Base-by-base conservation (phyloP, 2,113 vertebrate species). In the Hippopotamus amphibius region DNA sequence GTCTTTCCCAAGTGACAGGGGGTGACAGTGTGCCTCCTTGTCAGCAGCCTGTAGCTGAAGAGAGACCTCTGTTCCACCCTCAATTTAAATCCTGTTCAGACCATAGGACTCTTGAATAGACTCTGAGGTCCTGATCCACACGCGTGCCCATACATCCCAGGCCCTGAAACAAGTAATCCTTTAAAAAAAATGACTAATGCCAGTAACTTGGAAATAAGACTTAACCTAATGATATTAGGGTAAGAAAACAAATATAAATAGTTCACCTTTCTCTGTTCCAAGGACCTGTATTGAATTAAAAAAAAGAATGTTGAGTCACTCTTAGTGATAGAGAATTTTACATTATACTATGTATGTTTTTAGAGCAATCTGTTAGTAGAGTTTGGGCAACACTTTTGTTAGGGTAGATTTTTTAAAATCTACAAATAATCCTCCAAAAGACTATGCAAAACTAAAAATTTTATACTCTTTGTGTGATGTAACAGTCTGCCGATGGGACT, bases 241-340 rank as follows among this genome's bases (percentile, higher is more conserved):
- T 16, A 93, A 68, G 53, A 77, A 94, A 71, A 79, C 2, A 76
- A 90, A 90, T n/a, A 7, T 37, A 94, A 95, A 90, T 2, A 76
- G 17, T 61, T 97, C 28, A 98, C 97, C 95, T 97, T 96, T 82
- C 43, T 96, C 93, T 94, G 88, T 59, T 96, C 55, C 95, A 11
- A 95, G 93, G 48, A 88, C 97, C 97, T 98, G 88, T 88, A 88
- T 96, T 53, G 48, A 92, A 93, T 61, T 37, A 30, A 41, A 88
- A 76, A 33, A 79, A 50, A 30, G 66, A 93, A 68, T 10, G 17
- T 55, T 97, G 37, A 89, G 41, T 88, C 22, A 57, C 16, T 90
- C 37, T 46, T 59, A 13, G 33, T 59, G 72, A 57, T 43, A 81
- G n/a, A 90, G 50, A 93, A 96, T 85, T 93, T 88, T 79, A 80